A percentile compares a stretch with the other conserved stretches of the same genome.
phyloP scores from a whole-genome alignment of 2,113 vertebrate species.

The Cheilinus undulatus region DNA sequence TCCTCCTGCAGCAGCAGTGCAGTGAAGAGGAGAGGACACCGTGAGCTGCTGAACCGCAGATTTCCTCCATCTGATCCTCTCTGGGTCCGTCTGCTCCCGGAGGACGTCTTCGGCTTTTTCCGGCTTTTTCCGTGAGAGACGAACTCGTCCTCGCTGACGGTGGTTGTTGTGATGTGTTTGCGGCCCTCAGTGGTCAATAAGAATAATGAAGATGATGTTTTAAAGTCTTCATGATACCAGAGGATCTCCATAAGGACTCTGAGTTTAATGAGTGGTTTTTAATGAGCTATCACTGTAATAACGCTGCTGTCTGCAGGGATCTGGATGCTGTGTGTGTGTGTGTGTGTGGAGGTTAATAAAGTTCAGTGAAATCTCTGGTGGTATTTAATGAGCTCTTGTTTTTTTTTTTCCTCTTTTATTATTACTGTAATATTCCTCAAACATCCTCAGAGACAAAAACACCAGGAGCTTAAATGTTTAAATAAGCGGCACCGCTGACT shows the following conservation, averaged over 20 bases:
- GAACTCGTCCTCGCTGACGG: not conserved
- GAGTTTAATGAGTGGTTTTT: not conserved
- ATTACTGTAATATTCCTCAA: not conserved
- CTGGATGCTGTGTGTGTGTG: not conserved
- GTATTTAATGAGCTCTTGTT: not conserved
- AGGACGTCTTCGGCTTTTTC: conserved; percentile 53
- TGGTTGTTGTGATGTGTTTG: not conserved
- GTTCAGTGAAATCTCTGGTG: not conserved
- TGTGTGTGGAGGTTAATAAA: not conserved
- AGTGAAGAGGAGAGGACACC: fast-evolving
- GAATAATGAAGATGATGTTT: not conserved
- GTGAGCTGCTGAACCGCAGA: not conserved
- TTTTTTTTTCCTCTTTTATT: not conserved
- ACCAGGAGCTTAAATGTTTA: too few relatives aligned
- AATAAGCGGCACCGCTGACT: too few relatives aligned
- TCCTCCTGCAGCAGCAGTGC: not conserved
- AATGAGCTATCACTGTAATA: not conserved
- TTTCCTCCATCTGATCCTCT: conserved; percentile 31
- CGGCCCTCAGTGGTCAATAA: not conserved
- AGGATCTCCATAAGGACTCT: not conserved
- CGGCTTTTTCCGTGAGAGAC: conserved; percentile 53
- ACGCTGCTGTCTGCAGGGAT: too few relatives aligned
- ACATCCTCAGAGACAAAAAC: not conserved
- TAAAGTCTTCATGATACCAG: not conserved
- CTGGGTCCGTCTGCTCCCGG: not conserved